Base-by-base conservation (phyloP, 2,888 invertebrate genomes). In the Cetonia aurata region DNA sequence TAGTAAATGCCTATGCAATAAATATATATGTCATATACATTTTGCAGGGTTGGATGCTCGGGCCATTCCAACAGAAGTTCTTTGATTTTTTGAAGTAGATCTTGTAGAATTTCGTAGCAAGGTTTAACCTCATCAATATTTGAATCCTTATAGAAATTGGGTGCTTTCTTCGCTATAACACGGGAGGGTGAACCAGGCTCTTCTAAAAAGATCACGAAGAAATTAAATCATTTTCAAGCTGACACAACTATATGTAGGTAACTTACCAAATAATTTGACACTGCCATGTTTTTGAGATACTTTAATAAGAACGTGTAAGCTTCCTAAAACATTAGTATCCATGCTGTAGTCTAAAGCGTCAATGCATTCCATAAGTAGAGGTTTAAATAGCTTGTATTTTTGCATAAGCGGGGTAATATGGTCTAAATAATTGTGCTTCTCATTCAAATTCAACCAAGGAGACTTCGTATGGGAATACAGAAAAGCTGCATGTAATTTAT, bases 41-140 rank as follows among this genome's bases (percentile, higher is more conserved):
- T 92, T 80, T 89, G 89, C 44, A 98, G 84, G 0, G 93, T 92
- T 0, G 98, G 96, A 86, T 98, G 95, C 74, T 95, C 96, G 0
- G 96, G 94, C 94, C 96, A 98, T 76, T 95, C 91, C 0, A 86
- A 85, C 37, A 95, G 84, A 57, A 97, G 84, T 55, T 88, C 87
- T 9, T 86, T 83, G 0, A 93, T 89, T 59, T 89, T 87, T 1
- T 83, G 81, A 72, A 87, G 87, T n/a, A 96, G 88, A 69, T 86
- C 86, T 10, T 89, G 87, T 69, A 98, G 83, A 6, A 96, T 83
- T 0, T 92, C 89, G 9, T 90, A 86, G 77, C 95, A 94, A 59
- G 89, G 88, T 67, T 89, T 89, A 0, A 92, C 91, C 85, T 96
- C 95, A 0, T 89, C 86, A 0, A 96, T 89, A 84, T 96, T 94